These are phyloP conservation scores for Silurus aristotelis DNA, from an alignment of 2,797 vertebrate species.

Conservation along the genomic window DNA sequence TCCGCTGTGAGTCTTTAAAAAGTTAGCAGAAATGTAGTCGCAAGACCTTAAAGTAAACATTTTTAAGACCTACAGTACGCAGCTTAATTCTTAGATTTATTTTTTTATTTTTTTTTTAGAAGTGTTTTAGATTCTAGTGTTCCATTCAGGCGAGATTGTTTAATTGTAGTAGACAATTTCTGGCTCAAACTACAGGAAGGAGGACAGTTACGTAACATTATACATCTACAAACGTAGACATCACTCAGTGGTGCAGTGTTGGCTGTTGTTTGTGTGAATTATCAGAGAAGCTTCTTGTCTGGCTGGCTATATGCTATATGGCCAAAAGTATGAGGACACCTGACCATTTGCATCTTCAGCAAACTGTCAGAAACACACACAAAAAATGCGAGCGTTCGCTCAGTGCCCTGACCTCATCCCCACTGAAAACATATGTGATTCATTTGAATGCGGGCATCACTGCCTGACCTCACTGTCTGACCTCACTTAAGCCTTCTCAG, in stretches of 20 bases:
- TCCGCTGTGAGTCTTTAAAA: neutral
- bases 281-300: neutral
- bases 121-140: neutral
- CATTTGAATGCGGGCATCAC: neutral
- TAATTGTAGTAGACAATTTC: neutral
- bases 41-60: neutral
- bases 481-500: neutral
- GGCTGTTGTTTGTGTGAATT: neutral
- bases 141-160: neutral
- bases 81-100: neutral
- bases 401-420: neutral
- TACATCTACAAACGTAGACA: neutral
- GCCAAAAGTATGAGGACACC: neutral
- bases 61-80: neutral
- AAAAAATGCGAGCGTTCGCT: too few relatives aligned
- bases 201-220: neutral
- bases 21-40: neutral
- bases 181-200: slow-evolving; percentile 7
- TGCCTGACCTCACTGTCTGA: neutral
- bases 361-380: neutral
- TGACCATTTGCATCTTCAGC: neutral
- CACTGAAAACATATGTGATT: neutral
- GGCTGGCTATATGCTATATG: neutral
- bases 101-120: neutral
- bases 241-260: neutral